Evolutionary conservation across 1,140 invertebrate species (phyloP).

Genomic region (Homalodisca vitripennis): DNA sequence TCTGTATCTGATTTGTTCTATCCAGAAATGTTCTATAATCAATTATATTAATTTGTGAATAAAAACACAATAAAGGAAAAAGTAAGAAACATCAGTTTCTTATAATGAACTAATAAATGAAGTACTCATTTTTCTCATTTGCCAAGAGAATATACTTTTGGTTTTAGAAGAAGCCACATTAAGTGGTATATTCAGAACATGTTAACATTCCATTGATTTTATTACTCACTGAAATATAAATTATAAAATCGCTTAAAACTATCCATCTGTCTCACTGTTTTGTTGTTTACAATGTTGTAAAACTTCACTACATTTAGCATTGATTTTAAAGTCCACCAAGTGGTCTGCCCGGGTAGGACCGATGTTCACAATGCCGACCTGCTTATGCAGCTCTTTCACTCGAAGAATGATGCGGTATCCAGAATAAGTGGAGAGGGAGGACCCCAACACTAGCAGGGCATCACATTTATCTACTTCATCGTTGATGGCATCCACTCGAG

Average conservation of each 20-base stretch:
- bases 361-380: conserved; percentile 86
- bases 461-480: conserved; percentile 66
- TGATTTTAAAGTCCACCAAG: conserved; percentile 67
- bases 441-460: conserved; percentile 82
- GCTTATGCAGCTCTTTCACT: conserved; percentile 68
- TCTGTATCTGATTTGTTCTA: too few species aligned
- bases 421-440: conserved; percentile 87
- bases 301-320: conserved; percentile 72
- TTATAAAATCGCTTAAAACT: not conserved
- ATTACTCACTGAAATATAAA: too few species aligned
- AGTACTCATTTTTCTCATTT: too few species aligned
- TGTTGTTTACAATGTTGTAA: conserved; percentile 3
- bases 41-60: too few species aligned
- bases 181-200: too few species aligned
- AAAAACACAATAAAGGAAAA: too few species aligned
- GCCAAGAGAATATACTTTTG: too few species aligned
- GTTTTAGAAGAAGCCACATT: too few species aligned
- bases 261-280: not conserved
- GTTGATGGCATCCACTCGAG: conserved; percentile 67
- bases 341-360: conserved; percentile 88
- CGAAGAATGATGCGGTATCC: conserved; percentile 83
- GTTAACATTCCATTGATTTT: too few species aligned
- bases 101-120: too few species aligned
- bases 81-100: too few species aligned
- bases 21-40: too few species aligned